Base-by-base conservation (phyloP, 1,140 invertebrate genomes). In the Drosophila albomicans region DNA sequence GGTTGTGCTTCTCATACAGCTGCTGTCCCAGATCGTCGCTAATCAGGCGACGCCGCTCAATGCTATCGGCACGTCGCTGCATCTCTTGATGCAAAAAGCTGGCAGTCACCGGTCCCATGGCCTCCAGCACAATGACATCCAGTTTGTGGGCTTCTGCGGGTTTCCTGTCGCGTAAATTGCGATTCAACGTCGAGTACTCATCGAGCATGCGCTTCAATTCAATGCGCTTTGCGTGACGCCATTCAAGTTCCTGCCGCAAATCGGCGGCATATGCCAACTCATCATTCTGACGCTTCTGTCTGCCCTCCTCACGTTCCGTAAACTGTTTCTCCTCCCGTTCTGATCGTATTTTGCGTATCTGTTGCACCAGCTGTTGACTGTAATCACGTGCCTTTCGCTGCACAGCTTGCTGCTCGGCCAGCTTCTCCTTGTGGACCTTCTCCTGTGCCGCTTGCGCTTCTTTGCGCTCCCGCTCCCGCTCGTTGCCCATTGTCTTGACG, bases 41-140 rank as follows among this genome's bases (percentile, higher is more conserved):
- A 1, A 78, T 51, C 8, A 32, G 38, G 16, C 74, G 79, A n/a
- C 82, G 58, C 1, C 64, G 46, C 30, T 82, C 69, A 0, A 77
- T 56, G 1, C n/a, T 8, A 2, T 63, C 68, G 4, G 30, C 43
- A 0, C 57, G 57, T 0, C 49, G 41, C 15, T 77, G 70, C 28
- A 43, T 13, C 1, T 48, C 35, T 15, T 64, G 35, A 1, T 46
- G 41, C 7, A 71, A 46, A 0, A 63, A 61, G 8, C 35, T 41
- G 16, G 38, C 46, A 0, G 82, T 87, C 0, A 64, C 45, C 1
- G 82, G 65, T 2, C 69, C 62, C 16, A 87, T 3, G 2, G 82
- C 54, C n/a, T 87, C 82, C 20, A 82, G 41, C 0, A 87, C 43
- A 4, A 85, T 72, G 0, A 68, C 66, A 10, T 87, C 76, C 10